phyloP scores from a whole-genome alignment of 2,797 vertebrate species.

The Chaetodon trifasciatus region DNA sequence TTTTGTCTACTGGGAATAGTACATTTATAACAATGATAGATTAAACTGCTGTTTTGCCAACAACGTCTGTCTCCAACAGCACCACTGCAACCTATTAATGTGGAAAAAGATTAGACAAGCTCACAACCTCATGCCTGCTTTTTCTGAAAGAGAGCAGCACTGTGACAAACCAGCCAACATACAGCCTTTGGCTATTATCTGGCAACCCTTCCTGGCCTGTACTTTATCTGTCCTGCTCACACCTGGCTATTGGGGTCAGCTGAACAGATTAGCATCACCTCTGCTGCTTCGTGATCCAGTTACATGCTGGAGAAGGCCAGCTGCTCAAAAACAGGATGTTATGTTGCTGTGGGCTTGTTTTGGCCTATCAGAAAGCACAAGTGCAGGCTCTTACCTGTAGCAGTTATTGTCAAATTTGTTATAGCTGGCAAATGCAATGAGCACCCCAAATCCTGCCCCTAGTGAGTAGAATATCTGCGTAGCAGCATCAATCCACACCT shows the following conservation, averaged over 20 bases:
- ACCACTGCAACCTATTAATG: slow-evolving; percentile 39
- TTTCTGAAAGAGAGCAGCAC: slow-evolving; percentile 43
- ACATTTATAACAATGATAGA: slow-evolving; percentile 18
- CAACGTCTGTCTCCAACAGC: slow-evolving; percentile 29
- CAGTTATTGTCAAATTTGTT: slow-evolving; percentile 99
- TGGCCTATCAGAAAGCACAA: slow-evolving; percentile 9
- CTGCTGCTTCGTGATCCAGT: slow-evolving; percentile 47
- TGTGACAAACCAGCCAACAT: slow-evolving; percentile 44
- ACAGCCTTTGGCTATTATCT: slow-evolving; percentile 63
- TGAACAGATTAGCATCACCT: slow-evolving; percentile 64
- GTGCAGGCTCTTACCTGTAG: slow-evolving; percentile 90
- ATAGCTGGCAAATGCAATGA: slow-evolving; percentile 98
- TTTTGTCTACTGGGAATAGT: slow-evolving; percentile 10
- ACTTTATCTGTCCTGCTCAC: slow-evolving; percentile 56
- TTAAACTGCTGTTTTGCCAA: slow-evolving; percentile 25
- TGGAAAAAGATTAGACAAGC: slow-evolving; percentile 48
- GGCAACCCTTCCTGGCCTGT: slow-evolving; percentile 49
- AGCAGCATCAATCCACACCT: slow-evolving; percentile 99
- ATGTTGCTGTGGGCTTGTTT: slow-evolving; percentile 29
- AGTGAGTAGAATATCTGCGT: slow-evolving; percentile 99
- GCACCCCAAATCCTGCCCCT: slow-evolving; percentile 97
- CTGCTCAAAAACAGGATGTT: slow-evolving; percentile 29
- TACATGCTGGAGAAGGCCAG: slow-evolving; percentile 33
- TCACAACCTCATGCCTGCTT: slow-evolving; percentile 40
- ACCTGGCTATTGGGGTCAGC: slow-evolving; percentile 34